These are phyloP conservation scores for Nomada hirtipes DNA, from an alignment of 2,888 invertebrate genomes.

Conservation along the genomic window DNA sequence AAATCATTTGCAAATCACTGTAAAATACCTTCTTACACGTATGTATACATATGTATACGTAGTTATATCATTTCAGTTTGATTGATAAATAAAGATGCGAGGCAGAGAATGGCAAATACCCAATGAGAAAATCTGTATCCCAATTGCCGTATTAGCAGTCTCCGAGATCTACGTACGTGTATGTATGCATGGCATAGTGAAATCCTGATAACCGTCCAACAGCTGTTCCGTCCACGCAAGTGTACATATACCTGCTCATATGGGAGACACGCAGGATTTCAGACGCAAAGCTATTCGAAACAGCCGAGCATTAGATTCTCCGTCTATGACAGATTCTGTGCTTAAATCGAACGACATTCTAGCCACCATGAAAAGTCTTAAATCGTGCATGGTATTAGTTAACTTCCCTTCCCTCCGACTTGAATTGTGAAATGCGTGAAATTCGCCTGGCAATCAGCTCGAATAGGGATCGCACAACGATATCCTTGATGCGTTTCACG, in stretches of 20 bases:
- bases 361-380: not conserved
- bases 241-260: slow-evolving; percentile 17
- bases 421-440: not conserved
- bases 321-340: not conserved
- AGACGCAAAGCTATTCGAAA: slow-evolving; percentile 45
- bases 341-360: not conserved
- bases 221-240: slow-evolving; percentile 27
- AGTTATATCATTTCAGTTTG: too few species aligned
- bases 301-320: slow-evolving; percentile 28
- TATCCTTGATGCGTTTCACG: slow-evolving; percentile 64
- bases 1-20: too few species aligned
- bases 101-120: not conserved
- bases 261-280: slow-evolving; percentile 9
- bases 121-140: not conserved
- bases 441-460: slow-evolving; percentile 24
- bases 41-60: too few species aligned
- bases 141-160: slow-evolving; percentile 25
- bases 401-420: not conserved
- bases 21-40: too few species aligned
- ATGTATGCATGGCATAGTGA: slow-evolving; percentile 22
- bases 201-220: slow-evolving; percentile 53
- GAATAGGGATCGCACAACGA: slow-evolving; percentile 67
- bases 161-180: slow-evolving; percentile 13
- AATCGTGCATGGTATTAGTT: not conserved
- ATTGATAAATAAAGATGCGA: not conserved